Conservation (phyloP, 2,797 vertebrate species). For the Liparis tanakae region DNA sequence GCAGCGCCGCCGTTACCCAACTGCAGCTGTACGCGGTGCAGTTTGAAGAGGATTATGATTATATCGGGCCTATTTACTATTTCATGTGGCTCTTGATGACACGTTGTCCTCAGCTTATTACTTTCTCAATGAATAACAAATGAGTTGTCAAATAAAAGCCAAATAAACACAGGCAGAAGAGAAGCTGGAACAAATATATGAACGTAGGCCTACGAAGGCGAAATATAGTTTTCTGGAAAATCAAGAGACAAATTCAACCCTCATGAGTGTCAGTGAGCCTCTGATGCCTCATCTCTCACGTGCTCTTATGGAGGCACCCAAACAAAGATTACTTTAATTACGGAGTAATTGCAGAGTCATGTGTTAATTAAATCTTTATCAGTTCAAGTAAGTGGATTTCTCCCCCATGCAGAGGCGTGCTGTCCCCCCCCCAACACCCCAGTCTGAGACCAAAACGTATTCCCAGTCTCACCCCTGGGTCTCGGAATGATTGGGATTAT, state of each 20-base stretch:
- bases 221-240: conserved; percentile 48
- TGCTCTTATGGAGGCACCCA: conserved; percentile 63
- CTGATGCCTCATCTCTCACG: conserved; percentile 40
- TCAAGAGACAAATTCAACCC: conserved; percentile 49
- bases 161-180: conserved; percentile 70
- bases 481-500: conserved; percentile 77
- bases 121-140: conserved; percentile 79
- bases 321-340: conserved; percentile 98
- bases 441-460: conserved; percentile 56
- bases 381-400: conserved; percentile 98
- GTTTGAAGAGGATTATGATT: conserved; percentile 77
- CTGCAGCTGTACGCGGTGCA: conserved; percentile 54
- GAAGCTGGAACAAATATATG: conserved; percentile 52
- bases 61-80: conserved; percentile 75
- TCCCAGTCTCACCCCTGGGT: conserved; percentile 53
- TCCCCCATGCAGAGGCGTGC: conserved; percentile 82
- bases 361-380: conserved; percentile 99
- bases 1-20: conserved; percentile 55
- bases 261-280: conserved; percentile 49
- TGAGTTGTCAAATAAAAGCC: conserved; percentile 73
- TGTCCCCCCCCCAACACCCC: conserved; percentile 32
- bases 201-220: conserved; percentile 36
- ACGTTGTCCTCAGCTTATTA: conserved; percentile 75
- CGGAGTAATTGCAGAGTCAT: conserved; percentile 95
- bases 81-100: conserved; percentile 75